phyloP scores from a whole-genome alignment of 2,888 invertebrate genomes.

The Ceratothoa steindachneri region DNA sequence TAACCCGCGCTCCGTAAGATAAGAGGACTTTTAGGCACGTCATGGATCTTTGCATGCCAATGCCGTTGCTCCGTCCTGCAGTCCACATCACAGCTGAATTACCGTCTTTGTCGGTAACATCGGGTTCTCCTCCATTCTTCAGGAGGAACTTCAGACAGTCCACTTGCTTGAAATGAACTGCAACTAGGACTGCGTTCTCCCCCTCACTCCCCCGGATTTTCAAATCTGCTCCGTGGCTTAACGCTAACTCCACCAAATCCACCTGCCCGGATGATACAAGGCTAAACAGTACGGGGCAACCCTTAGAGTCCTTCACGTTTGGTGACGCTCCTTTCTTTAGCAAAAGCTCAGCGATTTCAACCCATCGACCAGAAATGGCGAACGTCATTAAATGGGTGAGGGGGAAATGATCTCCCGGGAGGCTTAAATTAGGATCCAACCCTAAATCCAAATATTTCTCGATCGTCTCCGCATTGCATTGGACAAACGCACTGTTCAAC shows the following conservation, averaged over 20 bases:
- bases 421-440: constrained; percentile 60
- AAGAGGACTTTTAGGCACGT: constrained; percentile 56
- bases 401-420: constrained; percentile 61
- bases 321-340: constrained; percentile 32
- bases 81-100: constrained; percentile 43
- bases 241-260: constrained; percentile 28
- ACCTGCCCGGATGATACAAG: constrained; percentile 22
- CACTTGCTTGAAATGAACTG: constrained; percentile 58
- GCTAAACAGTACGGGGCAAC: constrained; percentile 28
- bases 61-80: constrained; percentile 43
- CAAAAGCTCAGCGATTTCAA: constrained; percentile 25
- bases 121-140: constrained; percentile 56
- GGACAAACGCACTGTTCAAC: constrained; percentile 27
- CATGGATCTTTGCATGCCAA: constrained; percentile 45
- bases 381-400: constrained; percentile 63
- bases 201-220: constrained; percentile 60
- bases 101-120: constrained; percentile 25
- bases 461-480: constrained; percentile 53
- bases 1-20: constrained; percentile 59
- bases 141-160: constrained; percentile 60
- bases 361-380: constrained; percentile 55
- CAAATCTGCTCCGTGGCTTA: constrained; percentile 33
- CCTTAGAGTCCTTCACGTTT: constrained; percentile 24
- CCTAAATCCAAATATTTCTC: constrained; percentile 57
- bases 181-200: constrained; percentile 61